phyloP scores from a whole-genome alignment of 2,113 vertebrate species.

The Tylochromis polylepis region DNA sequence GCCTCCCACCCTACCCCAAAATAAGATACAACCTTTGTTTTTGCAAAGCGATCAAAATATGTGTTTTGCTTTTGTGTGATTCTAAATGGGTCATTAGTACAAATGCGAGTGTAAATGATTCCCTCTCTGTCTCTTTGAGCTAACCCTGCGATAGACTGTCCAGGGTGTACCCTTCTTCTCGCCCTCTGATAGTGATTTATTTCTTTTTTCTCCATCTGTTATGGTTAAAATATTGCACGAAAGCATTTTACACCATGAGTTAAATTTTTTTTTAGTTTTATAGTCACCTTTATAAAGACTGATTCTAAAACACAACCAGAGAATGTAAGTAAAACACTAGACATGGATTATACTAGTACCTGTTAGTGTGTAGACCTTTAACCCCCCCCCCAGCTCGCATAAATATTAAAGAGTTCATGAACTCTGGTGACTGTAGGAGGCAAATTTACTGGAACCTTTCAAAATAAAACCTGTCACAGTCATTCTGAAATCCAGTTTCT shows the following conservation, averaged over 20 bases:
- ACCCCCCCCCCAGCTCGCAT: fast-evolving
- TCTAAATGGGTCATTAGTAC: background rate
- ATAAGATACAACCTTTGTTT: background rate
- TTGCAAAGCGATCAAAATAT: background rate
- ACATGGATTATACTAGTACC: background rate
- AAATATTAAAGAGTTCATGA: background rate
- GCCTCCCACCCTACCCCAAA: background rate
- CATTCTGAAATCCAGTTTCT: background rate
- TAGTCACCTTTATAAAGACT: background rate
- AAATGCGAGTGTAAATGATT: background rate
- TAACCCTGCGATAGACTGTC: background rate
- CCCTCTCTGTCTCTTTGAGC: background rate
- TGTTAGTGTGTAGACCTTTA: background rate
- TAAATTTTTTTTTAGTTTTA: background rate
- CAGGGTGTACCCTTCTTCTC: background rate
- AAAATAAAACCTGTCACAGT: background rate
- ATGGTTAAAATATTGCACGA: background rate
- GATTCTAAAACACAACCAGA: background rate
- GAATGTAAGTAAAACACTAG: background rate
- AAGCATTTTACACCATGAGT: background rate
- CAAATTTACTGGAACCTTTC: background rate
- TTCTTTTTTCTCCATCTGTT: background rate
- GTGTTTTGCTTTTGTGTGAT: background rate
- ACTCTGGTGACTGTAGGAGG: background rate
- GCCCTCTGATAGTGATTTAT: background rate